These are phyloP conservation scores for Laticauda colubrina DNA, from an alignment of 2,113 vertebrate genomes.

Conservation along the genomic window DNA sequence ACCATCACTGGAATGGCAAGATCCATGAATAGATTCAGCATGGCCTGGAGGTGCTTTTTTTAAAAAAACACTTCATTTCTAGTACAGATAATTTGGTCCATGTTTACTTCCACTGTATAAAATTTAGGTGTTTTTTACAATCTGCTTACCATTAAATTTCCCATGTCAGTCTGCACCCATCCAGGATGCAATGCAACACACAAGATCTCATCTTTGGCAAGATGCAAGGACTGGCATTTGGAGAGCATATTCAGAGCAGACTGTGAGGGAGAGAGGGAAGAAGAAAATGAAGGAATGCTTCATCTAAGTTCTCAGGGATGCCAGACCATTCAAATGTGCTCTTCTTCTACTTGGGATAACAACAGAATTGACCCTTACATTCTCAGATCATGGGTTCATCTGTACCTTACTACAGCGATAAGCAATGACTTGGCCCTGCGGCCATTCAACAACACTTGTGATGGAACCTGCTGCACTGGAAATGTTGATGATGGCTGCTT, in stretches of 20 bases:
- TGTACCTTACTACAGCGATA: conserved; percentile 25
- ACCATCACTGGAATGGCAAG: neutral
- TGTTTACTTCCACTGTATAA: neutral
- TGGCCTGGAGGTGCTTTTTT: neutral
- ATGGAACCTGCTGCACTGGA: conserved; percentile 14
- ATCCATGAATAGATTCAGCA: neutral
- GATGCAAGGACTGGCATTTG: conserved; percentile 38
- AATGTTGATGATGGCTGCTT: neutral
- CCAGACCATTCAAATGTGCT: neutral
- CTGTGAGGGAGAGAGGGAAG: conserved; percentile 8
- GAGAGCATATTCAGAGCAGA: conserved; percentile 51
- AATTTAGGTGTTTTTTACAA: neutral
- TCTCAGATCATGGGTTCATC: neutral
- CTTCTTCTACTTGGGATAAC: neutral
- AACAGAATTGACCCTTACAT: neutral
- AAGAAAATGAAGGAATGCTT: neutral
- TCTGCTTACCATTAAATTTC: fast-evolving
- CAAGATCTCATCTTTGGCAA: conserved; percentile 34
- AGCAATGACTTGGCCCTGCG: fast-evolving
- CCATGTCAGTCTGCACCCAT: conserved; percentile 41
- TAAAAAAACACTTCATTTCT: neutral
- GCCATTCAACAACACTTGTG: neutral
- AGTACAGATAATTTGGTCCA: neutral
- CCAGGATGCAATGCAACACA: conserved; percentile 16
- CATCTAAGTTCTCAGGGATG: no score